Percentiles rank a stretch among this genome's conserved stretches.
These are phyloP conservation scores for Suricata suricatta DNA, from an alignment of 2,113 vertebrate genomes.

Conservation along the genomic window DNA sequence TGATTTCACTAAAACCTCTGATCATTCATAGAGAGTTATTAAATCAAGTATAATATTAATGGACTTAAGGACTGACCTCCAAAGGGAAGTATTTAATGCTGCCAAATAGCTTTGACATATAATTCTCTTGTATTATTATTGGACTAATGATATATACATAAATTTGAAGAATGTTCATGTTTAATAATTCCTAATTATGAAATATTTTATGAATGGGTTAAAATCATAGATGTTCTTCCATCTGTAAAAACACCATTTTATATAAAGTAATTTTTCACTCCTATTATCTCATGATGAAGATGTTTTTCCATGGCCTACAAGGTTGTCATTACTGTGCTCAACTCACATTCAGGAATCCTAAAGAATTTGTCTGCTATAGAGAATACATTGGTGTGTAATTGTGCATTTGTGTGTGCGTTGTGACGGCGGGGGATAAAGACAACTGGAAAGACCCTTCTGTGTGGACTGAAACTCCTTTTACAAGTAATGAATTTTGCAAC, in stretches of 20 bases:
- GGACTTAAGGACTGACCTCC: not conserved
- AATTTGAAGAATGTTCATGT: not conserved
- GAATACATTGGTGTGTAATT: not conserved
- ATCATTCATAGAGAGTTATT: not conserved
- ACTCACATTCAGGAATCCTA: not conserved
- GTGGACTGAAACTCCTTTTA: not conserved
- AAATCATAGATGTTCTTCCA: not conserved
- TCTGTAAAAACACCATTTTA: not conserved
- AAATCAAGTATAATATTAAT: not conserved
- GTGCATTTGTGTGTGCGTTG: not conserved
- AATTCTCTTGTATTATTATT: not conserved
- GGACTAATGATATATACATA: not conserved
- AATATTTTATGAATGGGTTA: not conserved
- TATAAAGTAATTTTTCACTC: not conserved
- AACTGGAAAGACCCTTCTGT: rapidly evolving
- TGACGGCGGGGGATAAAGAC: not conserved
- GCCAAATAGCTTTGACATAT: not conserved
- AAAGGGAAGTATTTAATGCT: not conserved
- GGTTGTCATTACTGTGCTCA: not conserved
- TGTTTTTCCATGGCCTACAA: not conserved
- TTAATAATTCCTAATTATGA: not conserved
- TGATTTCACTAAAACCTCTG: not conserved
- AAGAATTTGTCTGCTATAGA: not conserved
- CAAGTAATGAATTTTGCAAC: not conserved
- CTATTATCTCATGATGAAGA: not conserved